A percentile compares a stretch with the other conserved stretches of the same genome.
Evolutionary conservation across 2,797 vertebrate genomes (phyloP).

Genomic region (Todus mexicanus): DNA sequence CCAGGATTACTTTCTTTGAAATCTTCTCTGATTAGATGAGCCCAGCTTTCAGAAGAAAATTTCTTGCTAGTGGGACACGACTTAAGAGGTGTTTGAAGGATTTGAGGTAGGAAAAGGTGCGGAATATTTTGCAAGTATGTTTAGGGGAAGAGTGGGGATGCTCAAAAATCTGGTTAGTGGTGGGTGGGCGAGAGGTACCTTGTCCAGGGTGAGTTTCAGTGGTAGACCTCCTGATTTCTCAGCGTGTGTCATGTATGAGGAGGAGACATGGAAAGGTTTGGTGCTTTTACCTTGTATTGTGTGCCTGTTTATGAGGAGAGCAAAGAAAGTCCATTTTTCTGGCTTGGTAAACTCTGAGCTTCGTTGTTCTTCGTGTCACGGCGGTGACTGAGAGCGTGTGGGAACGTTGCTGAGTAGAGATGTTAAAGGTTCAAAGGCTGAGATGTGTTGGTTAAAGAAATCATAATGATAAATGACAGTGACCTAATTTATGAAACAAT

Average conservation of each 20-base stretch:
- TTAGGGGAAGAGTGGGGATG: not conserved
- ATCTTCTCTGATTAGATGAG: not conserved
- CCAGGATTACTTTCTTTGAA: not conserved
- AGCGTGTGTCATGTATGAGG: too few relatives aligned
- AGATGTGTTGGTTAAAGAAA: slow-evolving; percentile 47
- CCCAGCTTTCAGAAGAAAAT: not conserved
- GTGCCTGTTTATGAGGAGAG: not conserved
- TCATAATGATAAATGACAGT: slow-evolving; percentile 49
- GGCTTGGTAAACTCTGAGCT: not conserved
- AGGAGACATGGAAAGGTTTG: not conserved
- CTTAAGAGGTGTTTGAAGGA: not conserved
- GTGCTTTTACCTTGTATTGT: not conserved
- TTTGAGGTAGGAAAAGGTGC: not conserved
- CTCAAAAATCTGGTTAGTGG: not conserved
- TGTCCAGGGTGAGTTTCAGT: not conserved
- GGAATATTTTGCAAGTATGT: not conserved
- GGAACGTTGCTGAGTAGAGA: not conserved
- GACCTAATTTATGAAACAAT: slow-evolving; percentile 62
- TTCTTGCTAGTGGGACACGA: not conserved
- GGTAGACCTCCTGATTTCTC: rapidly evolving
- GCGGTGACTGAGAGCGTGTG: not conserved
- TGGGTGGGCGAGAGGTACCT: not conserved
- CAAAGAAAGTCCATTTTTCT: not conserved
- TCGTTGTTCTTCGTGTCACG: not conserved
- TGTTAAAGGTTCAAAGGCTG: not conserved